Evolutionary conservation across 37 sponge, comb jelly and placozoan species (phyloP), one percentile per base, ranked within the genome.

Genomic region (Amphimedon queenslandica): DNA sequence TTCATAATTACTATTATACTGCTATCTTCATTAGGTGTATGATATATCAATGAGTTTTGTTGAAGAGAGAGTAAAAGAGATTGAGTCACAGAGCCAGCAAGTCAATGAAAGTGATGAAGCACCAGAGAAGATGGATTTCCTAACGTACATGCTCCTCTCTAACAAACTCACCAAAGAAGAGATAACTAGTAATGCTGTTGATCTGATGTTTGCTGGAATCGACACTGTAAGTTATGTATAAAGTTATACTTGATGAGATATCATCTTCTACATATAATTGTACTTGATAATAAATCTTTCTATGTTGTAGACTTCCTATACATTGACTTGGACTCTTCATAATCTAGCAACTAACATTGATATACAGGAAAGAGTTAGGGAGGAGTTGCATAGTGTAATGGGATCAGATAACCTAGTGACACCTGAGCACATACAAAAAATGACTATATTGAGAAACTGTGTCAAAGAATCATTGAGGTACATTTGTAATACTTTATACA

Each of bases 401-500:
- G 83, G 83, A 0, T 24, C 35, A 20, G 58, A 55, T 35, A 31
- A 61, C 20, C 42, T 40, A 4, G 57, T 83, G 6, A 76, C 83
- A n/a, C 64, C 67, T 0, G 77, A 33, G 31, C 83, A 83, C 71
- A 69, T 83, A 30, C 8, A 58, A 18, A 58, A 42, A 10, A 67
- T 83, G 71, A 39, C 63, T 18, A 67, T 47, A 55, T 53, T 82
- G 47, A 64, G 57, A 30, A 78, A 77, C 73, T 84, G 84, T 55
- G 61, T 84, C 56, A 84, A 73, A 65, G 84, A 84, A 40, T 20
- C 78, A 43, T 60, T 37, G 51, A 74, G 82, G 75, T 82, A 31
- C 1, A 58, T 4, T 55, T 40, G 21, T 58, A 3, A 60, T 13
- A 47, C 8, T 47, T 47, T 47, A 47, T 47, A 47, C 13, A 47